phyloP scores from a whole-genome alignment of 2,797 vertebrate genomes.

The Benthosema pterotum region DNA sequence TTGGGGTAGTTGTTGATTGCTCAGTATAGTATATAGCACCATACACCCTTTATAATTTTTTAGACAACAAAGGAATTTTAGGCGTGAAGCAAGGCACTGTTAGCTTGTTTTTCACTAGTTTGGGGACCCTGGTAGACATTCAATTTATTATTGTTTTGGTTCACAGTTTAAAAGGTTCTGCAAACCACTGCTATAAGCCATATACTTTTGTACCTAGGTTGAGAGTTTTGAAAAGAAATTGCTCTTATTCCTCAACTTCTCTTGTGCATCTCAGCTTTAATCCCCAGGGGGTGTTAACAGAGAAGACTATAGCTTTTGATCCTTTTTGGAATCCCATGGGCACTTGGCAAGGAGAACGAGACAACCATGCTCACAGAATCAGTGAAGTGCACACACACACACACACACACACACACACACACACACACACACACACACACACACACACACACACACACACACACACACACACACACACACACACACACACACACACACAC shows the following conservation, averaged over 20 bases:
- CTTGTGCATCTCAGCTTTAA: neutral
- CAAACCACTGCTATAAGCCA: neutral
- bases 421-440: no score
- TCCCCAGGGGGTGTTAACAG: neutral
- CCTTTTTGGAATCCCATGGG: neutral
- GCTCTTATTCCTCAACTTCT: neutral
- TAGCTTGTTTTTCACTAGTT: no score
- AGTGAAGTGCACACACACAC: no score
- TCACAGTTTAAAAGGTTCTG: no score
- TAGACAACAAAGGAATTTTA: no score
- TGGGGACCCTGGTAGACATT: no score
- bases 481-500: neutral
- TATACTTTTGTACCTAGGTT: neutral
- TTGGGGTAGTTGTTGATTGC: no score
- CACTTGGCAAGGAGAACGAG: neutral
- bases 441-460: neutral
- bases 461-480: conserved; percentile 7
- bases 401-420: no score
- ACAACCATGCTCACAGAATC: neutral
- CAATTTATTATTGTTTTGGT: no score
- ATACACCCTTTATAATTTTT: no score
- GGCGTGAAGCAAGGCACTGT: no score
- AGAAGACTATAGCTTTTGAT: neutral
- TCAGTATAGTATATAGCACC: no score
- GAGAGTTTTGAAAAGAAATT: neutral